These are phyloP conservation scores for Paedocypris sp. DNA, from an alignment of 2,113 vertebrate species.

Conservation along the genomic window DNA sequence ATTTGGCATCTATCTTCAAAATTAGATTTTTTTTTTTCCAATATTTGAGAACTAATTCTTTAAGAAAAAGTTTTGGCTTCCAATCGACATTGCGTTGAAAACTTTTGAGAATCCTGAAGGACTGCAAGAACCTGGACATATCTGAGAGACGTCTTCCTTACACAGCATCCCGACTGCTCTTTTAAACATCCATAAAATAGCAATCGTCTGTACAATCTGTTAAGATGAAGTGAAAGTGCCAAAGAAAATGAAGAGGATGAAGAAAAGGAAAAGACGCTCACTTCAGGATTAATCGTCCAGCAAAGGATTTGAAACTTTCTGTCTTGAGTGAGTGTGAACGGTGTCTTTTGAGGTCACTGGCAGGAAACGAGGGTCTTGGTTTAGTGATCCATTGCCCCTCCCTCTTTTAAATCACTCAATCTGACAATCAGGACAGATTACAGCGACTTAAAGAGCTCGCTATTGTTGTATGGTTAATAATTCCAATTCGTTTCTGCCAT, in stretches of 20 bases:
- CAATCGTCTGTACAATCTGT: conserved; percentile 50
- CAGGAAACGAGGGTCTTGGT: conserved; percentile 42
- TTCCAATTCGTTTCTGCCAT: conserved; percentile 25
- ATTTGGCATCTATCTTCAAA: too few relatives aligned
- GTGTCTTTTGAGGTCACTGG: conserved; percentile 32
- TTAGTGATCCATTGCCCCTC: conserved; percentile 52
- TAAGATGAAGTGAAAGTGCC: conserved; percentile 45
- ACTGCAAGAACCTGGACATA: not conserved
- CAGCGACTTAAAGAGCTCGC: conserved; percentile 47
- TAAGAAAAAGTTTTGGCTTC: conserved; percentile 1
- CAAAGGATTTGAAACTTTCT: conserved; percentile 41
- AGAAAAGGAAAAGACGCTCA: conserved; percentile 49
- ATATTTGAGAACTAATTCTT: too few relatives aligned
- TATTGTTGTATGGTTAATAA: conserved; percentile 46
- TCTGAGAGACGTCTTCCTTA: not conserved
- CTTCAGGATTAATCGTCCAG: conserved; percentile 43
- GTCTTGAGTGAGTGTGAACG: conserved; percentile 38
- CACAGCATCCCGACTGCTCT: conserved; percentile 33
- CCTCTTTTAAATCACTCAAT: conserved; percentile 56
- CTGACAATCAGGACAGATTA: conserved; percentile 54
- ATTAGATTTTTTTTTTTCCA: too few relatives aligned
- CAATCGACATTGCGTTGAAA: too few relatives aligned
- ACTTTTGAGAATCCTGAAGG: not conserved
- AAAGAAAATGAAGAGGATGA: conserved; percentile 44
- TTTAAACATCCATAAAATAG: conserved; percentile 50